Conservation (phyloP, 2,888 invertebrate species). For the Philonicus albiceps region DNA sequence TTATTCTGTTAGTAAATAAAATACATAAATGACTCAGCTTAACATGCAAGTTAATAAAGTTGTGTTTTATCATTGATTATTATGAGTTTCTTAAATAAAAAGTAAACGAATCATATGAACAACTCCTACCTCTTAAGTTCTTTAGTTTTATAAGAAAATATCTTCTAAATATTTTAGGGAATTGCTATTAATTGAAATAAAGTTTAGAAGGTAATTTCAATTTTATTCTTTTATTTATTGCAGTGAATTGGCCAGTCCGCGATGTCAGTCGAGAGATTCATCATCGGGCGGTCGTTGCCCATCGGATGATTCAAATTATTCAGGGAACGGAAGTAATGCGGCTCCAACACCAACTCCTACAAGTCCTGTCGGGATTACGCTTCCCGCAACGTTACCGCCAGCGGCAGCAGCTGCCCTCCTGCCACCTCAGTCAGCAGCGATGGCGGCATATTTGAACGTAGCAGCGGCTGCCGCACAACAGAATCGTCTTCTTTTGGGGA, state of each 20-base stretch:
- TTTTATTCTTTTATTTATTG: conserved; percentile 58
- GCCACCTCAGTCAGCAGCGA: conserved; percentile 82
- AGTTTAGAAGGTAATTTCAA: not conserved
- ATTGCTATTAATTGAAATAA: not conserved
- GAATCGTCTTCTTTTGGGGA: conserved; percentile 77
- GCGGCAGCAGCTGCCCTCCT: conserved; percentile 71
- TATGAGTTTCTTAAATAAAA: too few species aligned
- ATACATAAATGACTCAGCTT: too few species aligned
- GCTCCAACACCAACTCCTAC: conserved; percentile 66
- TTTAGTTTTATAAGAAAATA: too few species aligned
- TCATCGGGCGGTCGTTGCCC: conserved; percentile 77
- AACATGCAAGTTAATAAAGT: too few species aligned
- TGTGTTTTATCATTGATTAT: too few species aligned
- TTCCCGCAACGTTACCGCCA: conserved; percentile 74
- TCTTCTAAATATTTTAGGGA: too few species aligned
- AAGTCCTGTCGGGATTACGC: conserved; percentile 73
- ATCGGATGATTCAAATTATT: conserved; percentile 78
- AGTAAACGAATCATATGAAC: too few species aligned
- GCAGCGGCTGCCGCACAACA: conserved; percentile 77
- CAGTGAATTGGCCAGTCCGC: conserved; percentile 79
- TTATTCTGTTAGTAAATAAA: too few species aligned
- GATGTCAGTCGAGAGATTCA: conserved; percentile 84
- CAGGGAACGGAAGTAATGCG: conserved; percentile 67
- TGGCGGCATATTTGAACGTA: conserved; percentile 81
- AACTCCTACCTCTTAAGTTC: too few species aligned